Evolutionary conservation across 2,888 invertebrate genomes (phyloP).

Genomic region (Mythimna lalbum): DNA sequence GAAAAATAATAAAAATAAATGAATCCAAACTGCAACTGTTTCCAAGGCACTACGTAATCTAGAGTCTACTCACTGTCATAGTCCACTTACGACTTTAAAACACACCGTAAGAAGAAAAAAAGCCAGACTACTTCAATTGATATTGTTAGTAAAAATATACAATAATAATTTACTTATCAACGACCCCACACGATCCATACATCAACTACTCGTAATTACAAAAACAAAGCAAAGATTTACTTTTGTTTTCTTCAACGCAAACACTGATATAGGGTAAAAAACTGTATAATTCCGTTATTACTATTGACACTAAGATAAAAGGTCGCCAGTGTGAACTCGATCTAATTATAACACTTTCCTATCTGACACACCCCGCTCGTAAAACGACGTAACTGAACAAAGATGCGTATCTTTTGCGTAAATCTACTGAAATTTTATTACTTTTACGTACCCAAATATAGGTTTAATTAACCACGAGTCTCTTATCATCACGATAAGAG

Average conservation of each 20-base stretch:
- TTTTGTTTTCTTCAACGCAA: conserved; percentile 37
- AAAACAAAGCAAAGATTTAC: conserved; percentile 18
- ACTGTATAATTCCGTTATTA: conserved; percentile 60
- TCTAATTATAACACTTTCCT: conserved; percentile 49
- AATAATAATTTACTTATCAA: conserved; percentile 7
- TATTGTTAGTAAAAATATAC: neutral
- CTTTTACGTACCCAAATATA: conserved; percentile 18
- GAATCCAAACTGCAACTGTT: too few relatives aligned
- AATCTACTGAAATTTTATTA: conserved; percentile 23
- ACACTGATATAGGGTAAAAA: conserved; percentile 46
- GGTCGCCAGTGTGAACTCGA: conserved; percentile 55
- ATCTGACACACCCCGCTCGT: conserved; percentile 65
- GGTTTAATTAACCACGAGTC: too few relatives aligned
- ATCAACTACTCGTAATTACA: conserved; percentile 7
- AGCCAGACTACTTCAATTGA: neutral
- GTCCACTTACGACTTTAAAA: too few relatives aligned
- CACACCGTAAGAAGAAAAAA: too few relatives aligned
- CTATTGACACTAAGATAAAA: conserved; percentile 59
- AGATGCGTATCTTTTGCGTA: conserved; percentile 34
- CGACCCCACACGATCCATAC: conserved; percentile 23
- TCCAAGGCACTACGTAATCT: too few relatives aligned
- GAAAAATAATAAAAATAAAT: too few relatives aligned
- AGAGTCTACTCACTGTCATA: too few relatives aligned
- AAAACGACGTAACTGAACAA: conserved; percentile 53
- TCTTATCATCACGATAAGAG: too few relatives aligned